Percentiles rank a stretch among this genome's conserved stretches.
Evolutionary conservation across 2,888 invertebrate genomes (phyloP).

Genomic region (Barypeithes pellucidus): DNA sequence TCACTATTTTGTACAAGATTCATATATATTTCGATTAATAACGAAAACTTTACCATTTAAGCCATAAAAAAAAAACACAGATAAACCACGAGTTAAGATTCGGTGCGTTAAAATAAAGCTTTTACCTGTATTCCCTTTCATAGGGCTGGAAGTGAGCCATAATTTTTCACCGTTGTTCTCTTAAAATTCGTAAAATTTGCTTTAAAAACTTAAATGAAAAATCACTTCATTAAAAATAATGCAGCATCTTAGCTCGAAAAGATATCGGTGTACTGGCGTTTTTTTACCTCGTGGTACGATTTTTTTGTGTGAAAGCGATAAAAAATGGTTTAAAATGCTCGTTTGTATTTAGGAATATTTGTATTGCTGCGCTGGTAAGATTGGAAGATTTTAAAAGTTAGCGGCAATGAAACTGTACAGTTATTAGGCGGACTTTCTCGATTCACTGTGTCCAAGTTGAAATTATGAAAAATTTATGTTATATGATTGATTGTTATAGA

Average conservation of each 20-base stretch:
- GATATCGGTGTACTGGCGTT: conserved; percentile 21
- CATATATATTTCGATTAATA: no score
- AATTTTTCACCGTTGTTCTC: conserved; percentile 13
- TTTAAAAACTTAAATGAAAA: conserved; percentile 43
- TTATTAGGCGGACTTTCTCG: no score
- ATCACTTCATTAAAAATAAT: conserved; percentile 56
- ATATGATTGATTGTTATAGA: no score
- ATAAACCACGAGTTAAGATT: not conserved
- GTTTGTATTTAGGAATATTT: conserved; percentile 8
- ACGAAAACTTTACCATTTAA: no score
- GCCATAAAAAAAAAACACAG: not conserved
- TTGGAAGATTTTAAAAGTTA: not conserved
- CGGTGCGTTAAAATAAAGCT: not conserved
- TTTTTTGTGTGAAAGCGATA: not conserved
- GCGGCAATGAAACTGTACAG: no score
- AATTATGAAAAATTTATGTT: no score
- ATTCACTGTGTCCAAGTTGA: no score
- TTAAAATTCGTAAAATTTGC: not conserved
- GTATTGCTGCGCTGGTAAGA: not conserved
- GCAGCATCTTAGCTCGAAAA: conserved; percentile 40
- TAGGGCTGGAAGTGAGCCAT: conserved; percentile 65
- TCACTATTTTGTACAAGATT: no score
- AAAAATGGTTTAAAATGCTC: conserved; percentile 25
- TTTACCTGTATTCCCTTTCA: conserved; percentile 63
- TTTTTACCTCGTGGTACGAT: conserved; percentile 3